Conservation (phyloP, 2,797 vertebrate species). For the Chrosomus eos region DNA sequence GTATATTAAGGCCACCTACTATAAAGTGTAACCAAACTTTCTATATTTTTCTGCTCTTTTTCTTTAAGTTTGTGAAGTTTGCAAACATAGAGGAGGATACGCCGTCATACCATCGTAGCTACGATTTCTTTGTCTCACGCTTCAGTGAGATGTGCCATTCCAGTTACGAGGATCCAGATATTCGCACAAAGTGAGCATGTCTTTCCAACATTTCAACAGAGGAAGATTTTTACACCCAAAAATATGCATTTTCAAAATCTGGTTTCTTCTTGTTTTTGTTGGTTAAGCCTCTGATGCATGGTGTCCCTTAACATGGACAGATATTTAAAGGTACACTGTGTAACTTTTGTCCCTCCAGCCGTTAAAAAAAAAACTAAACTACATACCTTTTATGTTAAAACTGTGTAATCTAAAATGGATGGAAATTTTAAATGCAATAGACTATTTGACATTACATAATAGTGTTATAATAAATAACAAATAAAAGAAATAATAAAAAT, state of each 20-base stretch:
- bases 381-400: too few species aligned
- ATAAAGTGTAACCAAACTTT: not conserved
- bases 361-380: not conserved
- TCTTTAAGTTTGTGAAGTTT: slow-evolving; percentile 91
- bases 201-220: not conserved
- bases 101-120: slow-evolving; percentile 93
- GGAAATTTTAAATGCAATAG: not conserved
- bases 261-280: not conserved
- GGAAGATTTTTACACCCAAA: not conserved
- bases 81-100: slow-evolving; percentile 98
- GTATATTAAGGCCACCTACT: not conserved
- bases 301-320: not conserved
- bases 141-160: slow-evolving; percentile 99
- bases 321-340: not conserved
- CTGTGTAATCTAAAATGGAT: too few species aligned
- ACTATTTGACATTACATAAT: not conserved
- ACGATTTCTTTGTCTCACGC: slow-evolving; percentile 95
- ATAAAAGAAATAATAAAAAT: not conserved
- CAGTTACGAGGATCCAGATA: slow-evolving; percentile 86
- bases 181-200: slow-evolving; percentile 87
- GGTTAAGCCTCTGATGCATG: not conserved
- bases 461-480: not conserved
- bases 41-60: not conserved
- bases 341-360: not conserved
- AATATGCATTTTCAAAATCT: slow-evolving; percentile 27